Percentiles rank a stretch among this genome's conserved stretches.
These are phyloP conservation scores for Megaceryle torquata DNA, from an alignment of 2,113 vertebrate genomes.

Conservation along the genomic window DNA sequence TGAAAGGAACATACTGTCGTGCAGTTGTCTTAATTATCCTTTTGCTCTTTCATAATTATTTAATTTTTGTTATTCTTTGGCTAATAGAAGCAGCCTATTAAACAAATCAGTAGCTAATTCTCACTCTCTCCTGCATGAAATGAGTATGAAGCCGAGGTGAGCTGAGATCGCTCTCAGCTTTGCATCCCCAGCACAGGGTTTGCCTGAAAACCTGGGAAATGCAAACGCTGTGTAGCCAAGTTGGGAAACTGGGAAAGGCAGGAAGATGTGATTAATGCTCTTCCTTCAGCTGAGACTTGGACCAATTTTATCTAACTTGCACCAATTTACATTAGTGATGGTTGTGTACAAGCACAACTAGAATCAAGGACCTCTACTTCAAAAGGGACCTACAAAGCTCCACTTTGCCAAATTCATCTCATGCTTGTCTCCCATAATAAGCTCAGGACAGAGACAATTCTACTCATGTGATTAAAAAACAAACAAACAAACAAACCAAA, in stretches of 20 bases:
- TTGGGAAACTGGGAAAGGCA: neutral
- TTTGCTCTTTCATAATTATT: neutral
- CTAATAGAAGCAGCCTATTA: neutral
- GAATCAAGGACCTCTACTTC: neutral
- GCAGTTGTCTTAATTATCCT: neutral
- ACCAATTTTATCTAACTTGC: neutral
- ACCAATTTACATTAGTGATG: neutral
- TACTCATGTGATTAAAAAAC: no score
- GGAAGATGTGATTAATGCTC: neutral
- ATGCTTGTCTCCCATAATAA: neutral
- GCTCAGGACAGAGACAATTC: neutral
- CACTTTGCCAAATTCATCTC: neutral
- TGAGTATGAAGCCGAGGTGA: fast-evolving
- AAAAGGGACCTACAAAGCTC: neutral
- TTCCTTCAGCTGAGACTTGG: neutral
- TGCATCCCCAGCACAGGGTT: no score
- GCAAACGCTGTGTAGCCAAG: neutral
- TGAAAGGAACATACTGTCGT: neutral
- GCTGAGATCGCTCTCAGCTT: neutral
- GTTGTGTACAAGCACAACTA: neutral
- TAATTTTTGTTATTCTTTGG: neutral
- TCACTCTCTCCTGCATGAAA: neutral
- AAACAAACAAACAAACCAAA: neutral
- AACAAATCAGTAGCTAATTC: neutral
- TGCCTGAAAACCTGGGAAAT: neutral